Evolutionary conservation across 1,140 invertebrate genomes (phyloP).

Genomic region (Zaprionus lachaisei): DNA sequence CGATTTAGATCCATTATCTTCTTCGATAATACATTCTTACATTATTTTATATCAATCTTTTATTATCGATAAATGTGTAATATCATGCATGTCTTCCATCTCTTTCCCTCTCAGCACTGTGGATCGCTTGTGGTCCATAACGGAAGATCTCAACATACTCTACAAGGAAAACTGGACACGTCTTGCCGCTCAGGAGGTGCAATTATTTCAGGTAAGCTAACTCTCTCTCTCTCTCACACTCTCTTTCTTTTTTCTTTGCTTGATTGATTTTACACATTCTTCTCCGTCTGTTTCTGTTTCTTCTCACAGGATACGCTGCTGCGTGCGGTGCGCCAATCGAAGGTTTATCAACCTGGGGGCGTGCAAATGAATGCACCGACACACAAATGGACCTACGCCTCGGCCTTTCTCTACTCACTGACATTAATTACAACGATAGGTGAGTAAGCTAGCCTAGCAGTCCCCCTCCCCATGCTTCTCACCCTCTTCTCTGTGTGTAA

Average conservation of each 20-base stretch:
- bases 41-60: too few relatives aligned
- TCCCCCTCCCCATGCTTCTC: neutral
- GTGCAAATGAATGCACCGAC: slow-evolving; percentile 85
- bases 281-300: neutral
- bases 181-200: slow-evolving; percentile 92
- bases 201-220: slow-evolving; percentile 91
- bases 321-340: slow-evolving; percentile 82
- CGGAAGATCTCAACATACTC: slow-evolving; percentile 96
- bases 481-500: neutral
- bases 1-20: neutral
- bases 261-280: slow-evolving; percentile 7
- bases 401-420: slow-evolving; percentile 96
- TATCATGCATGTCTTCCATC: too few relatives aligned
- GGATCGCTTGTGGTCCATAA: slow-evolving; percentile 95
- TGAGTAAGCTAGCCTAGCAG: slow-evolving; percentile 85
- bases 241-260: neutral
- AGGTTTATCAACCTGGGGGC: slow-evolving; percentile 76
- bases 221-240: neutral
- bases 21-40: neutral
- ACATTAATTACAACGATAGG: slow-evolving; percentile 98
- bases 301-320: slow-evolving; percentile 83
- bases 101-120: slow-evolving; percentile 86
- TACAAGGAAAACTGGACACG: slow-evolving; percentile 98
- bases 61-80: too few relatives aligned
- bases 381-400: slow-evolving; percentile 95